Evolutionary conservation across 2,113 vertebrate species (phyloP), one percentile per base, ranked within the genome.

Genomic region (Tachysurus vachellii): DNA sequence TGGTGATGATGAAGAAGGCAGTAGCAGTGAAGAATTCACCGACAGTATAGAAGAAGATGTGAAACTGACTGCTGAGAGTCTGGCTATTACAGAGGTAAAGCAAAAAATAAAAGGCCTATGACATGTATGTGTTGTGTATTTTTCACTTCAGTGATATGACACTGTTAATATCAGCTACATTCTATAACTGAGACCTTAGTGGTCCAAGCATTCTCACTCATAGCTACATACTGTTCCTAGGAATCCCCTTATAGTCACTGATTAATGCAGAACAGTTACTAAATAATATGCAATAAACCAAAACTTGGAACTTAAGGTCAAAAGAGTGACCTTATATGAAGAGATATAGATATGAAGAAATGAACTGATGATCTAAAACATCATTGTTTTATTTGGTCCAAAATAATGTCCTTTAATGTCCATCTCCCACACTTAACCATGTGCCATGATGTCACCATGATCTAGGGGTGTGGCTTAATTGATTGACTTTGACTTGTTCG

Each of bases 1-100:
- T 10, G 87, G 86, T 0, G 92, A 90, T 57, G 85, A 90, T 10
- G 85, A 92, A 87, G 92, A 92, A 0, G 88, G 89, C 66, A 95
- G 94, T 85, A 92, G 92, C 36, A 94, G 93, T 89, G 95, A 95
- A 0, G 96, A 95, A 88, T 96, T 97, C 92, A 95, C 95, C 0
- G 93, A 95, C 94, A 95, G 95, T 88, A 94, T 95, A 17, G 96
- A 98, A 92, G 95, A 97, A 75, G 95, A 97, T 36, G 90, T 92
- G 53, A 94, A 91, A 89, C 88, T 93, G 89, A 93, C 88, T 0
- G 77, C 91, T 71, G 92, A 85, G 91, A 93, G 92, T 23, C 21
- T 89, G 28, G 84, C 89, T 87, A 90, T 85, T 88, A 82, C 77
- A 82, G 94, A 96, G 66, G 97, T 98, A 90, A 87, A 36, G 11